Conservation (phyloP, 2,888 invertebrate genomes). For the Andrena haemorrhoa region DNA sequence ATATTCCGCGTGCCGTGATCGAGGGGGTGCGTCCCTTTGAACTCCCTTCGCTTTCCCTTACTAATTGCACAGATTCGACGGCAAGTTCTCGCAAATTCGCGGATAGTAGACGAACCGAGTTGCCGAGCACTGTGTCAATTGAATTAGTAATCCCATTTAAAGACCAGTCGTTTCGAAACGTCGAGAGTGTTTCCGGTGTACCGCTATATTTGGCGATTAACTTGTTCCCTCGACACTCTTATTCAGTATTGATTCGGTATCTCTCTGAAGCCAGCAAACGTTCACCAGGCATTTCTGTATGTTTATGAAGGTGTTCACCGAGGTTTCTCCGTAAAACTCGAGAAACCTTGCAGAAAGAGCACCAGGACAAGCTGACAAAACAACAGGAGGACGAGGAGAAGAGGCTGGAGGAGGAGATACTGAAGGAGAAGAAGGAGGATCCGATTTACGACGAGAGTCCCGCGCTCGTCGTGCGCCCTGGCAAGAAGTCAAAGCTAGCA, state of each 20-base stretch:
- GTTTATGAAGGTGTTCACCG: constrained; percentile 87
- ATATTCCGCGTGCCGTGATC: neutral
- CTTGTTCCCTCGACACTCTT: neutral
- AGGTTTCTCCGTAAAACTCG: constrained; percentile 87
- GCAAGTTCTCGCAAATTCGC: constrained; percentile 39
- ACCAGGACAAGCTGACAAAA: constrained; percentile 81
- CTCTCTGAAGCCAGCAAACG: neutral
- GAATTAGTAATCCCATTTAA: constrained; percentile 70
- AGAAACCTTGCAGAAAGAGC: constrained; percentile 81
- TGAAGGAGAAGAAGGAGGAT: constrained; percentile 71
- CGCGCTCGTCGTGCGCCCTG: constrained; percentile 78
- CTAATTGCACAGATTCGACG: constrained; percentile 47
- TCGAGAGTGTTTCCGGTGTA: constrained; percentile 17
- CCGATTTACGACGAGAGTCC: constrained; percentile 80
- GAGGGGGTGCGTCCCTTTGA: constrained; percentile 23
- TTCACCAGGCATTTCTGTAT: neutral
- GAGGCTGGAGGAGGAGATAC: constrained; percentile 66
- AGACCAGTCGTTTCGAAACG: constrained; percentile 63
- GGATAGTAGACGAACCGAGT: constrained; percentile 41
- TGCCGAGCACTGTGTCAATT: constrained; percentile 65
- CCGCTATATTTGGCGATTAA: neutral
- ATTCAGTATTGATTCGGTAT: too few species aligned
- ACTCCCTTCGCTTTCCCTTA: constrained; percentile 4
- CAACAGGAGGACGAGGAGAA: constrained; percentile 78
- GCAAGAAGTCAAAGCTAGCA: constrained; percentile 86